Percentiles rank a stretch among this genome's conserved stretches.
phyloP scores from a whole-genome alignment of 1,140 invertebrate species.

The Tetramorium simillimum region DNA sequence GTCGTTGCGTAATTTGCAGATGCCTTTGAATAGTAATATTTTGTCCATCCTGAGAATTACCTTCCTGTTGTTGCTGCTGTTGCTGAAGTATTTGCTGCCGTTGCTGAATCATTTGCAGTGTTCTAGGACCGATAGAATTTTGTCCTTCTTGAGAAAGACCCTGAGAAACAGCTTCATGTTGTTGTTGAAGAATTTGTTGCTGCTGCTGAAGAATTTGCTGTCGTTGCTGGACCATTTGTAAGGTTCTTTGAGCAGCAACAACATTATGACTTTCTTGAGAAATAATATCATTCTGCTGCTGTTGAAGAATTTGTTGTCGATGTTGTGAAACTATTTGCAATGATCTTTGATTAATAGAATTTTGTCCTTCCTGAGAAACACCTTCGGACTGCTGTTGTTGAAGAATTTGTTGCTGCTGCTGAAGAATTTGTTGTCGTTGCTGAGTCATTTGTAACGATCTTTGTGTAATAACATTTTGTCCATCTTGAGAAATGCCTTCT shows the following conservation, averaged over 20 bases:
- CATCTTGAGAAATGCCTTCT: conserved; percentile 69
- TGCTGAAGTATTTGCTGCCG: conserved; percentile 83
- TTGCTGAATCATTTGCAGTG: conserved; percentile 82
- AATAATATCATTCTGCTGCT: conserved; percentile 77
- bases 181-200: conserved; percentile 83
- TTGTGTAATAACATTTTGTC: conserved; percentile 79
- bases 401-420: conserved; percentile 61
- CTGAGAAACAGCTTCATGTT: conserved; percentile 77
- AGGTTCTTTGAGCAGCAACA: conserved; percentile 76
- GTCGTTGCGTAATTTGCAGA: conserved; percentile 80
- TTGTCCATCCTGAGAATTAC: conserved; percentile 80
- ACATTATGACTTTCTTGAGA: conserved; percentile 75
- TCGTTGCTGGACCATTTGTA: conserved; percentile 80
- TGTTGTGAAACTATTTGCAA: conserved; percentile 80
- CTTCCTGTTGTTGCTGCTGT: conserved; percentile 81
- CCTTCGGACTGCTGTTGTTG: conserved; percentile 74
- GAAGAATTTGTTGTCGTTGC: conserved; percentile 73
- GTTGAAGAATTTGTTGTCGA: conserved; percentile 64
- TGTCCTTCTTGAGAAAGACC: conserved; percentile 73
- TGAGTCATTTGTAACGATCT: conserved; percentile 80
- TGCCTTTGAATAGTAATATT: conserved; percentile 76
- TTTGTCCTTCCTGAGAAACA: conserved; percentile 75
- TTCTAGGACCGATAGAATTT: conserved; percentile 77
- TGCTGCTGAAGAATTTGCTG: conserved; percentile 79
- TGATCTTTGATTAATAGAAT: conserved; percentile 78